Conservation (phyloP, 2,113 vertebrate species). For the Mustelus asterias region DNA sequence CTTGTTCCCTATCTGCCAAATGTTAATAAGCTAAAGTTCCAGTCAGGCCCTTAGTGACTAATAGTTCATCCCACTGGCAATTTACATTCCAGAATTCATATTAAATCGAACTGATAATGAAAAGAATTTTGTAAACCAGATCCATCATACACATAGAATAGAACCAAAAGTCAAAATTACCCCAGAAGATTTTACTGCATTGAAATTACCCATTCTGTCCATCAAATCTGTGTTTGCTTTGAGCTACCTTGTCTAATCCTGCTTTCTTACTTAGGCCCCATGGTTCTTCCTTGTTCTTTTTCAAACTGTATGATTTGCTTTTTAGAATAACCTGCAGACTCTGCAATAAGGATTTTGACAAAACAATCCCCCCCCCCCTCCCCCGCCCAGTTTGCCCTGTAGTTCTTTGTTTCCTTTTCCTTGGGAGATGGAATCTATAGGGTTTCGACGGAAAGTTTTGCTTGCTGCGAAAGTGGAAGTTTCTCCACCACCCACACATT, state of each 20-base stretch:
- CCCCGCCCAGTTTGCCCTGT: neutral
- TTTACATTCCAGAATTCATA: neutral
- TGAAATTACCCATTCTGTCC: neutral
- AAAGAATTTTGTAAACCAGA: neutral
- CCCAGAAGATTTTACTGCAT: neutral
- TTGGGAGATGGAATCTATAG: neutral
- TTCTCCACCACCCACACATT: neutral
- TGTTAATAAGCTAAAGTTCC: neutral
- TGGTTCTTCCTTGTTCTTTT: neutral
- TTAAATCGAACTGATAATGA: neutral
- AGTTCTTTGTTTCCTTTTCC: neutral
- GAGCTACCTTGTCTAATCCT: neutral
- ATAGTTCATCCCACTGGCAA: neutral
- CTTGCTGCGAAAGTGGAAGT: neutral
- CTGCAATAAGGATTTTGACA: neutral
- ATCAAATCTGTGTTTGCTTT: neutral
- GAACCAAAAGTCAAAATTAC: neutral
- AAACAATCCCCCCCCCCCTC: neutral
- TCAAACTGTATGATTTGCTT: neutral
- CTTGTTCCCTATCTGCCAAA: neutral
- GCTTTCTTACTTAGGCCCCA: neutral
- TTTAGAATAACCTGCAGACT: neutral
- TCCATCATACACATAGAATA: neutral
- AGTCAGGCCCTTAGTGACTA: neutral
- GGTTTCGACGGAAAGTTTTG: neutral